phyloP scores from a whole-genome alignment of 2,113 vertebrate genomes.

The Sturnira hondurensis region DNA sequence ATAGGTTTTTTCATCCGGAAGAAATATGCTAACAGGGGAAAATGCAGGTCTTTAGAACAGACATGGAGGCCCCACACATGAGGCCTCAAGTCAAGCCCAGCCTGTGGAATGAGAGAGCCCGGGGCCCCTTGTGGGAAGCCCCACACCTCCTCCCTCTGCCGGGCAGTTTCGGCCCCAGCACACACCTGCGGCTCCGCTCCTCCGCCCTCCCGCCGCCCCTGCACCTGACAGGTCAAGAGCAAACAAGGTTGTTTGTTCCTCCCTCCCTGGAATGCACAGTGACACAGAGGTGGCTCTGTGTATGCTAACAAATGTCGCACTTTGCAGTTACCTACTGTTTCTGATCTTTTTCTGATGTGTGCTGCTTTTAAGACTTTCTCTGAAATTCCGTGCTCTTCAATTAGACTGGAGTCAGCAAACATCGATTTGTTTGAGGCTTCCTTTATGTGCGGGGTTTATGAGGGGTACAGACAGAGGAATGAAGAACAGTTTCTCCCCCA shows the following conservation, averaged over 20 bases:
- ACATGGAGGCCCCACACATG: not conserved
- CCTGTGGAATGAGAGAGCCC: not conserved
- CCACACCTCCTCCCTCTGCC: not conserved
- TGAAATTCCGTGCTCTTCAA: constrained; percentile 49
- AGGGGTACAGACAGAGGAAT: constrained; percentile 34
- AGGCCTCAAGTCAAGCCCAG: not conserved
- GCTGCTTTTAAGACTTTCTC: constrained; percentile 49
- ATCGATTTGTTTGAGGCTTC: constrained; percentile 39
- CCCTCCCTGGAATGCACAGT: not conserved
- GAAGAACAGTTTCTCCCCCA: not conserved
- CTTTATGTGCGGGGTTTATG: constrained; percentile 39
- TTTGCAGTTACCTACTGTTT: not conserved
- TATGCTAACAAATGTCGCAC: not conserved
- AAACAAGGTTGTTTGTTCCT: constrained; percentile 69
- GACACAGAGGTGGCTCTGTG: not conserved
- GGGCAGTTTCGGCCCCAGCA: not conserved
- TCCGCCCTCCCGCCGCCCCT: not conserved
- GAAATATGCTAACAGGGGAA: constrained; percentile 63
- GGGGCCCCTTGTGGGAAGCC: not conserved
- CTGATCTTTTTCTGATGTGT: constrained; percentile 34
- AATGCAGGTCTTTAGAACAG: not conserved
- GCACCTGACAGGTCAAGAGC: constrained; percentile 61
- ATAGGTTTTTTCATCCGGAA: constrained; percentile 75
- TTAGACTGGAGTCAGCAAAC: constrained; percentile 60
- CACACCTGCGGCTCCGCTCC: constrained; percentile 25